Evolutionary conservation across 2,113 vertebrate genomes (phyloP).

Genomic region (Rhinoptilus africanus): DNA sequence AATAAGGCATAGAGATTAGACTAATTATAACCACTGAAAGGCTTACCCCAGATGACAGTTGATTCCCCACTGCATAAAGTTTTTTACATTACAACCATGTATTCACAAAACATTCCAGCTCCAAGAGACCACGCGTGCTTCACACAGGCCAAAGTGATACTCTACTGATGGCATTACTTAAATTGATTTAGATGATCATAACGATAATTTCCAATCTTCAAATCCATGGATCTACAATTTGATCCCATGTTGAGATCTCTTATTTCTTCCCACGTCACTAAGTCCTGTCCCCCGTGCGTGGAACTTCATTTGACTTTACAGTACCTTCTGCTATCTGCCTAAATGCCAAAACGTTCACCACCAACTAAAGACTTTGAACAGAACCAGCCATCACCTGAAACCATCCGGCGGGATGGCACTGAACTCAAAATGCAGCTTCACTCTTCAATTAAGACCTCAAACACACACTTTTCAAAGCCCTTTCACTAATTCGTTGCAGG

Average conservation of each 20-base stretch:
- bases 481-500: neutral
- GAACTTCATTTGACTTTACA: neutral
- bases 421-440: neutral
- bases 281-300: neutral
- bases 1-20: neutral
- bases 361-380: neutral
- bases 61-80: neutral
- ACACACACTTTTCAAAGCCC: neutral
- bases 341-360: neutral
- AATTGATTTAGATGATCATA: neutral
- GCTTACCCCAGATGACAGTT: neutral
- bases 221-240: neutral
- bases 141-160: neutral
- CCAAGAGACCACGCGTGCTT: rapidly evolving
- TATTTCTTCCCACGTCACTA: neutral
- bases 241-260: neutral
- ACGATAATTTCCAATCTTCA: neutral
- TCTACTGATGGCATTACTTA: neutral
- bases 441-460: neutral
- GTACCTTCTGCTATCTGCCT: neutral
- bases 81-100: neutral
- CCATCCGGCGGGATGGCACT: neutral
- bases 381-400: neutral
- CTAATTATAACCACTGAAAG: neutral
- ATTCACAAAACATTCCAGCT: neutral